phyloP scores from a whole-genome alignment of 2,888 invertebrate species.

The Abscondita cerata region DNA sequence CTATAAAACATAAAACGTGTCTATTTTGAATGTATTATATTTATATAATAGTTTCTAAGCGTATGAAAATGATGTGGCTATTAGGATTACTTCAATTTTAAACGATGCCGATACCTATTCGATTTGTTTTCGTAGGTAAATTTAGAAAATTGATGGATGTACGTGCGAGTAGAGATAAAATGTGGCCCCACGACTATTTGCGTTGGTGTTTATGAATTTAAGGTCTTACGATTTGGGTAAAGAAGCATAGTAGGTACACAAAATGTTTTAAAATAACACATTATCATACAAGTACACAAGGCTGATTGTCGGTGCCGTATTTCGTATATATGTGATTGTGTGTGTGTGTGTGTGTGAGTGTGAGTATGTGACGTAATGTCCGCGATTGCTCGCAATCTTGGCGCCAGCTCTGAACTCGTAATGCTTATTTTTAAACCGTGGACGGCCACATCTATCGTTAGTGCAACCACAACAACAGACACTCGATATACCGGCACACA shows the following conservation, averaged over 20 bases:
- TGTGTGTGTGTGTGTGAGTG: conserved; percentile 15
- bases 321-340: neutral
- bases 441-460: conserved; percentile 32
- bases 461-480: conserved; percentile 31
- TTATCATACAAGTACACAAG: conserved; percentile 28
- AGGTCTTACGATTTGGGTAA: conserved; percentile 14
- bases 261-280: conserved; percentile 20
- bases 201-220: neutral
- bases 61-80: too few relatives aligned
- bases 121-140: conserved; percentile 10
- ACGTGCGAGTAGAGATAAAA: conserved; percentile 2
- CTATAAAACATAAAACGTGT: too few relatives aligned
- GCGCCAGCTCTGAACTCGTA: conserved; percentile 64
- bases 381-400: conserved; percentile 64
- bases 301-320: conserved; percentile 23
- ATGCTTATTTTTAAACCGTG: conserved; percentile 63
- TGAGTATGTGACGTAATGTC: conserved; percentile 60
- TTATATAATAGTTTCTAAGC: too few relatives aligned
- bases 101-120: too few relatives aligned
- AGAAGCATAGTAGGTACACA: neutral
- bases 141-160: conserved; percentile 4
- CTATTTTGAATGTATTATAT: too few relatives aligned
- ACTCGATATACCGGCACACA: conserved; percentile 30
- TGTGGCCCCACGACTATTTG: too few relatives aligned
- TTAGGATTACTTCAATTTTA: too few relatives aligned